A percentile compares a stretch with the other conserved stretches of the same genome.
Evolutionary conservation across 1,140 invertebrate genomes (phyloP).

Genomic region (Drepana arcuata): DNA sequence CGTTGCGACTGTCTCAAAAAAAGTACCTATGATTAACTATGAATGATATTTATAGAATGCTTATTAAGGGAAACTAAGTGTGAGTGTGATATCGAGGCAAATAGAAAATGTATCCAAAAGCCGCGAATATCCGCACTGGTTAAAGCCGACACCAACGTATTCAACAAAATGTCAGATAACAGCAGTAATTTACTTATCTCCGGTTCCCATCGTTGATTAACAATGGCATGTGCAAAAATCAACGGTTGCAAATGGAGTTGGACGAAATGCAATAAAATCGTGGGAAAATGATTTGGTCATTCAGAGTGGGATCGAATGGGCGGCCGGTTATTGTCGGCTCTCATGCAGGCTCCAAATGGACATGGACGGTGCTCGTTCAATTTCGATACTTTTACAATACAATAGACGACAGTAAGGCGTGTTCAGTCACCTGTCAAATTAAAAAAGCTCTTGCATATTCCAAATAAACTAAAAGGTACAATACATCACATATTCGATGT

Average conservation of each 20-base stretch:
- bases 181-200: conserved; percentile 46
- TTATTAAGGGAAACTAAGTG: too few species aligned
- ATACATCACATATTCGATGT: not conserved
- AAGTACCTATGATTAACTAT: too few species aligned
- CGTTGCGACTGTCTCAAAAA: too few species aligned
- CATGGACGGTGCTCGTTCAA: conserved; percentile 60
- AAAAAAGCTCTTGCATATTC: conserved; percentile 65
- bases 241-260: conserved; percentile 31
- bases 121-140: too few species aligned
- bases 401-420: conserved; percentile 62
- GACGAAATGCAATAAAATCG: conserved; percentile 50
- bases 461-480: conserved; percentile 53
- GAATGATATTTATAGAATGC: too few species aligned
- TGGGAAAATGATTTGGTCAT: conserved; percentile 61
- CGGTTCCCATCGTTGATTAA: conserved; percentile 19
- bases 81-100: too few species aligned
- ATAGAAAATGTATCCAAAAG: too few species aligned
- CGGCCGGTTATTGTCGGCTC: conserved; percentile 48
- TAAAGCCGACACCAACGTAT: too few species aligned
- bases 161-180: conserved; percentile 32
- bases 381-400: conserved; percentile 68
- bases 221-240: conserved; percentile 28
- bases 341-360: conserved; percentile 58
- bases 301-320: conserved; percentile 48
- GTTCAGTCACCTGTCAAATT: conserved; percentile 67